Base-by-base conservation (phyloP, 1,140 invertebrate species). In the Hycleus phaleratus region DNA sequence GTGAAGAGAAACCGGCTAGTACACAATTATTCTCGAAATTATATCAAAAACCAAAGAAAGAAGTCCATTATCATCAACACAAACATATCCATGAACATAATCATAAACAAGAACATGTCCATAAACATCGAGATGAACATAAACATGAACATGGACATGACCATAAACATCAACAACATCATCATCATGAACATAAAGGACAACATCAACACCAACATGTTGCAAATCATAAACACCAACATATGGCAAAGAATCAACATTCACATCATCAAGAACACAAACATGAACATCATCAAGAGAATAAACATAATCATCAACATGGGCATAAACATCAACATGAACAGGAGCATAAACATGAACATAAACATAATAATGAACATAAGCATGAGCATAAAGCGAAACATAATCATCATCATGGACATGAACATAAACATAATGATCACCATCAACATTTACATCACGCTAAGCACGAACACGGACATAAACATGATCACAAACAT, bases 41-140 rank as follows among this genome's bases (percentile, higher is more conserved):
- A n/a, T 1, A 26, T 47, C 9, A 32, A 7, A 58, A 58, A 18
- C 4, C 2, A 11, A 58, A 58, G 18, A 51, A 51, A 12, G 59
- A 64, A 46, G 53, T 62, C n/a, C 62, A 63, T 32, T 61, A 61
- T 45, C 61, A 63, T 26, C 40, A 63, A 25, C 61, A 63, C 46
- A 54, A 54, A 7, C 62, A 63, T 38, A 49, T 62, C 18, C 63
- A 64, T 38, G 57, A 64, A 26, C 63, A 64, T 42, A 49, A 61
- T 10, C 63, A 64, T 26, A 57, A 60, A 43, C 63, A 64, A 38
- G 60, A 64, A 26, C 63, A 64, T 39, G 60, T 62, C 3, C 63
- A 64, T 26, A 62, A 64, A 42, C 63, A 60, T 26, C 40, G 62
- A 26, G 51, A 58, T 32, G 50, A 51, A 2, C 63, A 64, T 47